Conservation (phyloP, 2,113 vertebrate genomes). For the Alligator mississippiensis region DNA sequence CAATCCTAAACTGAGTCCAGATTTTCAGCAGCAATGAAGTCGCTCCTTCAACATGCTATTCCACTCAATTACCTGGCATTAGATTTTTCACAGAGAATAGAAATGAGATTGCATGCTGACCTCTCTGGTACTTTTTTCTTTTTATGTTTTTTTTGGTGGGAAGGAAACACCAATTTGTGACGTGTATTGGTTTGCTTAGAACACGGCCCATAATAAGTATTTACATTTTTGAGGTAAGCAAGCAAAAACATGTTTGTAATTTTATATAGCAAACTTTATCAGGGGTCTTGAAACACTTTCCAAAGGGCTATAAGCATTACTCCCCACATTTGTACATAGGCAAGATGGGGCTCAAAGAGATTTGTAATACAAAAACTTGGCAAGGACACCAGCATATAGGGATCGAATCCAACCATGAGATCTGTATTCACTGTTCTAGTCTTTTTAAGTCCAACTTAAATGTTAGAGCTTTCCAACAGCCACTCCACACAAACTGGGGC, state of each 20-base stretch:
- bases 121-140: neutral
- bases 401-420: neutral
- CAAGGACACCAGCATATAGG: neutral
- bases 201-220: neutral
- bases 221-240: neutral
- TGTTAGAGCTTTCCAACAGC: no score
- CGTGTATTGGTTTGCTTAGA: neutral
- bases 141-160: neutral
- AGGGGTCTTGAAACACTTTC: neutral
- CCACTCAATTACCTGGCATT: neutral
- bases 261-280: neutral
- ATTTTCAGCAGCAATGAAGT: neutral
- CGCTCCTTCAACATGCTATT: neutral
- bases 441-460: neutral
- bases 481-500: no score
- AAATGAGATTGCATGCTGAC: neutral
- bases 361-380: neutral
- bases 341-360: neutral
- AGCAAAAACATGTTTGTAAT: neutral
- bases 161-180: neutral
- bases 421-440: neutral
- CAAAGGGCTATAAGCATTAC: neutral
- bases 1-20: neutral
- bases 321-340: neutral
- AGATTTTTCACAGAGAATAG: neutral